phyloP scores from a whole-genome alignment of 1,140 invertebrate species.

The Sinella curviseta region DNA sequence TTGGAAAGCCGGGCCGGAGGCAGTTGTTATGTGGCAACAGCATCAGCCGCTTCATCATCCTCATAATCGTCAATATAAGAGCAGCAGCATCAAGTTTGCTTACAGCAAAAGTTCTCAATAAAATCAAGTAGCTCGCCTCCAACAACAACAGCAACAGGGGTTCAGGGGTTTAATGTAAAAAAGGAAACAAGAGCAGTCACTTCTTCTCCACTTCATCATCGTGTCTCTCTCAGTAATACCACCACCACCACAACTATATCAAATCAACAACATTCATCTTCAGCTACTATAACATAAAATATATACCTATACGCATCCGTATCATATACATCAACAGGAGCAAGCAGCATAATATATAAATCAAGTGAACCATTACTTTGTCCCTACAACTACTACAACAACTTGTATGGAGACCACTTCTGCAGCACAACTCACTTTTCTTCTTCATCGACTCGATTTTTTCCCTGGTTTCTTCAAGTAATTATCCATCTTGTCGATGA shows the following conservation, averaged over 20 bases:
- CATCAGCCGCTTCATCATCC: neutral
- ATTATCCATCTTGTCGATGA: slow-evolving; percentile 16
- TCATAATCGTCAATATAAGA: neutral
- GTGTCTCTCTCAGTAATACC: neutral
- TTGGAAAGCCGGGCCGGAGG: slow-evolving; percentile 5
- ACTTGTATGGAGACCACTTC: neutral
- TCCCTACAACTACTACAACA: neutral
- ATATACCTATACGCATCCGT: neutral
- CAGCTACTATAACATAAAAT: too few relatives aligned
- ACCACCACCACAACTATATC: neutral
- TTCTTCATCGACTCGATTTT: slow-evolving; percentile 10
- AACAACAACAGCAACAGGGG: neutral
- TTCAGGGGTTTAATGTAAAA: slow-evolving; percentile 2
- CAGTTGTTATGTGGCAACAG: neutral
- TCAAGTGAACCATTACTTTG: neutral
- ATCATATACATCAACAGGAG: neutral
- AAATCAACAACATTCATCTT: neutral
- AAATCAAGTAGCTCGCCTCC: slow-evolving; percentile 1
- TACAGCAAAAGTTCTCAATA: slow-evolving; percentile 22
- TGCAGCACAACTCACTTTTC: neutral
- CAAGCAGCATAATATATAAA: too few relatives aligned
- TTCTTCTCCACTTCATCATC: neutral
- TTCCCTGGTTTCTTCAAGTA: neutral
- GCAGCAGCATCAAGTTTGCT: slow-evolving; percentile 3
- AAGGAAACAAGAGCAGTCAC: slow-evolving; percentile 25